Base-by-base conservation (phyloP, 2,797 vertebrate genomes). In the Tinamus major region DNA sequence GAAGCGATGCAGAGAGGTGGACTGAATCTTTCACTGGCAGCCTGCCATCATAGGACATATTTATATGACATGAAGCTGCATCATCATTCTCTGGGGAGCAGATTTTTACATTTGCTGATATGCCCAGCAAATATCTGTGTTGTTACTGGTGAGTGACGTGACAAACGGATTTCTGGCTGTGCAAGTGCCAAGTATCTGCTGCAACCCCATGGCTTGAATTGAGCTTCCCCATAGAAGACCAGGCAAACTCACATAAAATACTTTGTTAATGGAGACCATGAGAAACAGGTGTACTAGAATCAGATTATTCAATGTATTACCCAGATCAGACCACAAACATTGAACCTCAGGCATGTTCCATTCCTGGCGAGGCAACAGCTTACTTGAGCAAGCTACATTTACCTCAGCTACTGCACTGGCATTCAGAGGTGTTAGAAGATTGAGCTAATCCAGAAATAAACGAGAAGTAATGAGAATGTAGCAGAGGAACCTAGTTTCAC, bases 121-220 rank as follows among this genome's bases (percentile, higher is more conserved):
- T 18, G 9, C 17, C 55, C 15, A 55, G 48, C 23, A 92, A 77
- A 79, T 58, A 37, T 13, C 72, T 55, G 29, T 65, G 16, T n/a
- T 41, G 7, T 19, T 70, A 41, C 20, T 44, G 21, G 35, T 53
- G 10, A 83, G 14, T 72, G 12, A 56, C 1, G 1, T 0, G 3
- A 72, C 5, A 46, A 33, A n/a, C 29, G 41, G 46, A 62, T 20
- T 76, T 31, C 53, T 0, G 6, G 16, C 24, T 59, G 23, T 37
- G 23, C 79, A 85, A 72, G 37, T 62, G 42, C 46, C 84, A 82
- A 90, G 55, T 12, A 31, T 0, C 5, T 12, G 18, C 58, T 70
- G 48, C 46, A 51, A 70, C 18, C 75, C 76, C 90, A 81, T n/a
- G 61, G 42, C 58, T 78, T 70, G 44, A 56, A 39, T 31, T 79